Percentiles rank a stretch among this genome's conserved stretches.
phyloP scores from a whole-genome alignment of 2,113 vertebrate species.

The Eubucco bourcierii region DNA sequence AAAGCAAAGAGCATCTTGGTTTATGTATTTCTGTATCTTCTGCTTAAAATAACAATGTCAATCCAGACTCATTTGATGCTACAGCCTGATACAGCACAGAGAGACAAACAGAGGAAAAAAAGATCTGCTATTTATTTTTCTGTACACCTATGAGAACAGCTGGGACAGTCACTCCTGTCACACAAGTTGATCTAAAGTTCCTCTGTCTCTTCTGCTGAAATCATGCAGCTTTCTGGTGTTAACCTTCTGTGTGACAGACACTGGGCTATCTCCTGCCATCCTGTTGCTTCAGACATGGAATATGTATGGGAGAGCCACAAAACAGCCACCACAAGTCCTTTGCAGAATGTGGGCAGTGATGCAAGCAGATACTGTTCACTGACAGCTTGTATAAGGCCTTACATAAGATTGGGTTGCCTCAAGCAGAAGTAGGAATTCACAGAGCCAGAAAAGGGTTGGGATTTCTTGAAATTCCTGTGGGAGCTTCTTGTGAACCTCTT shows the following conservation, averaged over 20 bases:
- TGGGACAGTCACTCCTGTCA: background rate
- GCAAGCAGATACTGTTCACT: background rate
- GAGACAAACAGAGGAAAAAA: background rate
- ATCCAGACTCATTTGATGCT: background rate
- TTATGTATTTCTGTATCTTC: background rate
- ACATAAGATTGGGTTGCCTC: background rate
- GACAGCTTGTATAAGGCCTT: background rate
- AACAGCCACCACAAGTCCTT: background rate
- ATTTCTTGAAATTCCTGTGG: slow-evolving; percentile 1
- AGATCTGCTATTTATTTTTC: background rate
- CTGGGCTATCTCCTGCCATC: background rate
- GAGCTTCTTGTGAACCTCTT: background rate
- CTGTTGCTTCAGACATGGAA: background rate
- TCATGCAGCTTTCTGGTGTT: background rate
- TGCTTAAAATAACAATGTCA: background rate
- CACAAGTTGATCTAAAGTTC: background rate
- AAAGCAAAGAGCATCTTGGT: background rate
- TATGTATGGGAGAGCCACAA: background rate
- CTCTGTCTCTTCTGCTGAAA: background rate
- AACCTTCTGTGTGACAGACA: background rate
- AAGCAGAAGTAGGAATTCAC: background rate
- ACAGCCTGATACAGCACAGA: background rate
- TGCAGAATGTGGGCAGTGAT: background rate
- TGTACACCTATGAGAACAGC: background rate
- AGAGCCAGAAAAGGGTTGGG: background rate